Percentiles rank a stretch among this genome's conserved stretches.
These are phyloP conservation scores for Tiliqua scincoides DNA, from an alignment of 2,113 vertebrate genomes.

Conservation along the genomic window DNA sequence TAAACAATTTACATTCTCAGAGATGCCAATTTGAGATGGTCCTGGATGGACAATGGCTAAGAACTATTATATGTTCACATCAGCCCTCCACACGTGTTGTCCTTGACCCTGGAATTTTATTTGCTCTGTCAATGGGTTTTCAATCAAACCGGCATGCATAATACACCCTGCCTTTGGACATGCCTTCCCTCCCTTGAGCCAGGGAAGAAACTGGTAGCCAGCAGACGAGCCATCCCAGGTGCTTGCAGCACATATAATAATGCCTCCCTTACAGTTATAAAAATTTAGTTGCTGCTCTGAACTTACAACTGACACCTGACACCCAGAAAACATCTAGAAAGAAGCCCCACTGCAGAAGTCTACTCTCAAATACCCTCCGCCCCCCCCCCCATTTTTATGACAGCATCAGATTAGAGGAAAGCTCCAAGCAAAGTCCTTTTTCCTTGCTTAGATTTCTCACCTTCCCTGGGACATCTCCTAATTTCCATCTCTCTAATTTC, in stretches of 20 bases:
- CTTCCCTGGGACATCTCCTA: not conserved
- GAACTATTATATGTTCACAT: not conserved
- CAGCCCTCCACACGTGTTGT: constrained; percentile 1
- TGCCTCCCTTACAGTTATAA: not conserved
- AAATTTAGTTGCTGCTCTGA: not conserved
- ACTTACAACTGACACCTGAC: not conserved
- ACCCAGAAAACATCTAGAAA: not conserved
- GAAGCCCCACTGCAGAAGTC: not conserved
- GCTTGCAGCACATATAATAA: not conserved
- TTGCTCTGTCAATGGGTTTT: constrained; percentile 34
- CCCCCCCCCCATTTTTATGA: not conserved
- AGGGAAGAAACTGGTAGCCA: not conserved
- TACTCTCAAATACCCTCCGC: not conserved
- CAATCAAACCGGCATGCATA: not conserved
- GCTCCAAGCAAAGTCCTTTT: not conserved
- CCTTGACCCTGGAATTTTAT: constrained; percentile 1
- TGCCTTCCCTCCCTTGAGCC: not conserved
- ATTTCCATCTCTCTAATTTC: not conserved
- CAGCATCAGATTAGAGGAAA: not conserved
- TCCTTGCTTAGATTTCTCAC: not conserved
- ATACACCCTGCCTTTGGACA: not conserved
- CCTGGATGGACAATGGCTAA: not conserved
- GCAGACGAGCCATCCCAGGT: not conserved
- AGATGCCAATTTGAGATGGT: not conserved
- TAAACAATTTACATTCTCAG: not conserved